Evolutionary conservation across 2,888 invertebrate species (phyloP).

Genomic region (Endomychus coccineus): DNA sequence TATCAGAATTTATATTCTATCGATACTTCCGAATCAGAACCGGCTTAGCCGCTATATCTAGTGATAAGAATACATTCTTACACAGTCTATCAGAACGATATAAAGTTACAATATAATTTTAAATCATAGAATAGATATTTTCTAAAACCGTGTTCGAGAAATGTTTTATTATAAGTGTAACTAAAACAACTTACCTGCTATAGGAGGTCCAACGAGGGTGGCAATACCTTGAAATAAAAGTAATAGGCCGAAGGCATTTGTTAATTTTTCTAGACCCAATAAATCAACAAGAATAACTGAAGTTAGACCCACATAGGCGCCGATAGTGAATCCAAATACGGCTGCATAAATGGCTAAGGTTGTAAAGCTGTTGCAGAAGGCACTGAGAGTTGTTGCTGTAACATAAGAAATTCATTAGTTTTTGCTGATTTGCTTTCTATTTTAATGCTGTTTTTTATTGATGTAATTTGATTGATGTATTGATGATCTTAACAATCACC

Average conservation of each 20-base stretch:
- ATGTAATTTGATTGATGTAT: too few relatives aligned
- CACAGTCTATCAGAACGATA: too few relatives aligned
- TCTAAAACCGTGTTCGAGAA: too few relatives aligned
- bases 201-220: slow-evolving; percentile 85
- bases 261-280: slow-evolving; percentile 83
- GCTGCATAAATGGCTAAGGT: slow-evolving; percentile 70
- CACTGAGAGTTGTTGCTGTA: slow-evolving; percentile 73
- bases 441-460: too few relatives aligned
- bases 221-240: slow-evolving; percentile 92
- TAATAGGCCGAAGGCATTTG: slow-evolving; percentile 89
- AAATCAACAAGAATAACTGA: slow-evolving; percentile 93
- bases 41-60: too few relatives aligned
- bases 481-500: too few relatives aligned
- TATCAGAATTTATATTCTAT: too few relatives aligned
- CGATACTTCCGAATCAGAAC: too few relatives aligned
- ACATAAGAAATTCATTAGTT: slow-evolving; percentile 20
- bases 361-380: slow-evolving; percentile 64
- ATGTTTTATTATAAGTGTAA: too few relatives aligned
- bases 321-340: slow-evolving; percentile 83
- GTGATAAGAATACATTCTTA: too few relatives aligned
- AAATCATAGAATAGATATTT: too few relatives aligned
- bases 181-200: slow-evolving; percentile 67
- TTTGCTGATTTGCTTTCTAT: slow-evolving; percentile 5
- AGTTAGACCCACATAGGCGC: slow-evolving; percentile 94
- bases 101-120: too few relatives aligned